Conservation (phyloP, 2,113 vertebrate genomes). For the Azemiops feae region DNA sequence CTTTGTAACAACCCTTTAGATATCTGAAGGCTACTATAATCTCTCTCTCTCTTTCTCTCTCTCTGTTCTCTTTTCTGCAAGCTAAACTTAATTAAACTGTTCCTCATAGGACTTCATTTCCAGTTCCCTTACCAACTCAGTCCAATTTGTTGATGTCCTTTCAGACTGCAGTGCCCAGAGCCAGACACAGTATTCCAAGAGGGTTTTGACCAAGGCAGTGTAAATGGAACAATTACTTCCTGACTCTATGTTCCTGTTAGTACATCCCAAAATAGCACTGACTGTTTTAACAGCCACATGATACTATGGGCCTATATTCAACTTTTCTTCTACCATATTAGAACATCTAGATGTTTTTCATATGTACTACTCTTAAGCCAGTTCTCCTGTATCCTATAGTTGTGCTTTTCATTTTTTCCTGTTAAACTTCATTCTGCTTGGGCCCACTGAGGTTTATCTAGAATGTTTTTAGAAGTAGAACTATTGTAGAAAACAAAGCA, state of each 20-base stretch:
- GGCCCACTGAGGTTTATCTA: neutral
- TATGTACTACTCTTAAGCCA: neutral
- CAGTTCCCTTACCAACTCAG: neutral
- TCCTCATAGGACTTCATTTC: neutral
- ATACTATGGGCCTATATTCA: neutral
- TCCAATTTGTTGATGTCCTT: neutral
- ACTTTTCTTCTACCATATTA: neutral
- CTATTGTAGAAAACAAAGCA: neutral
- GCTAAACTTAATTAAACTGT: neutral
- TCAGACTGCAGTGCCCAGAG: neutral
- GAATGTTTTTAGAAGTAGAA: neutral
- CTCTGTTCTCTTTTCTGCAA: neutral
- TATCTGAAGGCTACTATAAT: neutral
- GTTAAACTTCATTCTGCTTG: neutral
- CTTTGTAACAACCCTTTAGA: neutral
- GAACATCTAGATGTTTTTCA: neutral
- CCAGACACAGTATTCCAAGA: neutral
- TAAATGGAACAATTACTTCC: neutral
- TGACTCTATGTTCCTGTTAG: neutral
- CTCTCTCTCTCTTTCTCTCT: too few relatives aligned
- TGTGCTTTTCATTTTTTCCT: neutral
- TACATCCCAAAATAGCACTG: neutral
- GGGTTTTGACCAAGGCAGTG: neutral
- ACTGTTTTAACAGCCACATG: neutral
- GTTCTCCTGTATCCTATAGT: neutral